phyloP scores from a whole-genome alignment of 2,797 vertebrate species.

The Pseudomugil gertrudae region DNA sequence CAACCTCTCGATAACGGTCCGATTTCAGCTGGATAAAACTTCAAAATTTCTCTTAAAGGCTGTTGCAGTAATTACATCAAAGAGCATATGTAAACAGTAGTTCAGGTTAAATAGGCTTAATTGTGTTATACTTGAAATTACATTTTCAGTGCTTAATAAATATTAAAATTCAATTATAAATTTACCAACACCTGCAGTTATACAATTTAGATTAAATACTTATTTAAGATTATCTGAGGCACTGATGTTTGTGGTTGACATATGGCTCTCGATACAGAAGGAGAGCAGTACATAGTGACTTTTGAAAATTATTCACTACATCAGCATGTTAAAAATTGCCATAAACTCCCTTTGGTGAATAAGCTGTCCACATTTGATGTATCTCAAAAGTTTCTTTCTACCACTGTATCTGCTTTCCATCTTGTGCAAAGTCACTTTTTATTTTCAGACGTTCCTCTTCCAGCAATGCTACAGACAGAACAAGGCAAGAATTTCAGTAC shows the following conservation, averaged over 20 bases:
- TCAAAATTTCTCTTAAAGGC: slow-evolving; percentile 61
- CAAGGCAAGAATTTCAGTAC: slow-evolving; percentile 73
- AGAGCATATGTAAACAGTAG: slow-evolving; percentile 76
- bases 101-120: slow-evolving; percentile 73
- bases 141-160: slow-evolving; percentile 72
- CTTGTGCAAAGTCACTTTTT: slow-evolving; percentile 66
- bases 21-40: slow-evolving; percentile 35
- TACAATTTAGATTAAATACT: slow-evolving; percentile 76
- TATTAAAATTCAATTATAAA: slow-evolving; percentile 78
- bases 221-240: slow-evolving; percentile 76
- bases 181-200: slow-evolving; percentile 72
- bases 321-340: slow-evolving; percentile 67
- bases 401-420: slow-evolving; percentile 40
- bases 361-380: slow-evolving; percentile 49
- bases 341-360: slow-evolving; percentile 73
- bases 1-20: slow-evolving; percentile 24
- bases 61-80: slow-evolving; percentile 64
- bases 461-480: slow-evolving; percentile 79
- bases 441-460: slow-evolving; percentile 65
- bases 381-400: slow-evolving; percentile 38
- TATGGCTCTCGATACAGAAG: slow-evolving; percentile 56
- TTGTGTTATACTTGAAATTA: slow-evolving; percentile 67
- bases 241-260: slow-evolving; percentile 77
- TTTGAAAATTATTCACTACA: slow-evolving; percentile 67
- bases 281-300: slow-evolving; percentile 65